phyloP scores from a whole-genome alignment of 2,888 invertebrate genomes.

The Abscondita cerata region DNA sequence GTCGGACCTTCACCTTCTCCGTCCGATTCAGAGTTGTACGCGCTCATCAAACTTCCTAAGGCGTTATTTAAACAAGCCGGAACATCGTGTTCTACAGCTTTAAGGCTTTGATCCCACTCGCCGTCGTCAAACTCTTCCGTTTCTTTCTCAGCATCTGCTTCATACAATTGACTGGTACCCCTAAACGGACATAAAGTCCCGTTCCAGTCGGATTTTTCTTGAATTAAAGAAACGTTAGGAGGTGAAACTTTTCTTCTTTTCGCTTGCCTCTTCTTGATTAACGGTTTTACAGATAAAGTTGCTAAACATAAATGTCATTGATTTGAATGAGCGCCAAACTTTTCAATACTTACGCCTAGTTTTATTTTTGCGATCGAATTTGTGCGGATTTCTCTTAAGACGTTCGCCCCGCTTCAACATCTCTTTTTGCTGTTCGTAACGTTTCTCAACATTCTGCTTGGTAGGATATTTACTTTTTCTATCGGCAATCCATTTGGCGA shows the following conservation, averaged over 20 bases:
- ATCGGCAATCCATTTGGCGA: conserved; percentile 84
- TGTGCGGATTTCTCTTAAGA: conserved; percentile 60
- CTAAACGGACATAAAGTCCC: conserved; percentile 54
- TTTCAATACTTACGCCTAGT: conserved; percentile 52
- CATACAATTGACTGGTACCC: conserved; percentile 51
- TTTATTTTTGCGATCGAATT: conserved; percentile 58
- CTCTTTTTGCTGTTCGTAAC: conserved; percentile 69
- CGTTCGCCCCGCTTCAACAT: conserved; percentile 78
- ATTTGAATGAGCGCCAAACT: too few relatives aligned
- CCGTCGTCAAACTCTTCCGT: conserved; percentile 51
- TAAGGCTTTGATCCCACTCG: conserved; percentile 49
- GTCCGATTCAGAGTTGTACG: conserved; percentile 64
- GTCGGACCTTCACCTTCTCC: conserved; percentile 59
- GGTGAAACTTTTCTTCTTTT: conserved; percentile 11
- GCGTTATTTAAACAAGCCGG: conserved; percentile 60
- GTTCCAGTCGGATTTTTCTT: conserved; percentile 56
- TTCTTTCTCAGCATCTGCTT: conserved; percentile 38
- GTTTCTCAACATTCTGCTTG: conserved; percentile 66
- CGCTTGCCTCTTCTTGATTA: not conserved
- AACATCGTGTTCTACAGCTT: conserved; percentile 1
- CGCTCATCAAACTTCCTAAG: conserved; percentile 64
- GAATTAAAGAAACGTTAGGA: conserved; percentile 45
- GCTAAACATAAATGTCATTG: conserved; percentile 21
- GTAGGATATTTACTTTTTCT: conserved; percentile 69
- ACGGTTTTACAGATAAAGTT: conserved; percentile 2